Conservation (phyloP, 92 coral and sea anemone species). For the Actinostola sp. region DNA sequence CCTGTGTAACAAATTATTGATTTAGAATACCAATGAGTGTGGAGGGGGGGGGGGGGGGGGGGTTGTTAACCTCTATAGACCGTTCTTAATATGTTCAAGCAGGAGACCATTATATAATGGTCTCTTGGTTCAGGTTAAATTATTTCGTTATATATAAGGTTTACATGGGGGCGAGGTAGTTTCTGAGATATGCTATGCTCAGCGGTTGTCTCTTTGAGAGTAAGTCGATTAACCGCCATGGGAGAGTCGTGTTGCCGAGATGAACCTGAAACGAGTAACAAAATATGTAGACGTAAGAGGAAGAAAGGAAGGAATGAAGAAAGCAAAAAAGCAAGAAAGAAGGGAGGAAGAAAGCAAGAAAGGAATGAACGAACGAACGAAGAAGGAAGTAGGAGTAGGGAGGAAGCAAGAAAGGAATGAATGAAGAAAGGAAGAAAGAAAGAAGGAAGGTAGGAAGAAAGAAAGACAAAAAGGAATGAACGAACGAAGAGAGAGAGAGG, state of each 20-base stretch:
- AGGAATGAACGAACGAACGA: not conserved
- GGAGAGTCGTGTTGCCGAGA: conserved; percentile 86
- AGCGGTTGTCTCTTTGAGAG: conserved; percentile 97
- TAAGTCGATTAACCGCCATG: conserved; percentile 84
- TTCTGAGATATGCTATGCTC: conserved; percentile 89
- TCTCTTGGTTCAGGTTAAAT: not conserved
- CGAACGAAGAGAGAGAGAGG: not conserved
- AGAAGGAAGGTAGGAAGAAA: too few relatives aligned
- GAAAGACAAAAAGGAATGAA: not conserved
- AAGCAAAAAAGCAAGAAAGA: not conserved
- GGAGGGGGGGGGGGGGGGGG: too few relatives aligned
- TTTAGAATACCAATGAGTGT: too few relatives aligned
- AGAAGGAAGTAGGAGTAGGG: not conserved
- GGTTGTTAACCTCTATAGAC: too few relatives aligned
- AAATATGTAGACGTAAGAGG: not conserved
- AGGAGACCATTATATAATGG: too few relatives aligned
- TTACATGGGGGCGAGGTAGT: conserved; percentile 70
- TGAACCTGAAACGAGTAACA: conserved; percentile 62
- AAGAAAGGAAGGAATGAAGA: not conserved
- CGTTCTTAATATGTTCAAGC: too few relatives aligned
- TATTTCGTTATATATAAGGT: too few relatives aligned
- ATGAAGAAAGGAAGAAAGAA: not conserved
- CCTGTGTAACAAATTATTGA: too few relatives aligned
- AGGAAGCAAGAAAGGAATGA: not conserved
- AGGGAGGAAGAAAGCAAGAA: not conserved